A percentile compares a stretch with the other conserved stretches of the same genome.
Evolutionary conservation across 2,797 vertebrate genomes (phyloP).

Genomic region (Aplochiton taeniatus): DNA sequence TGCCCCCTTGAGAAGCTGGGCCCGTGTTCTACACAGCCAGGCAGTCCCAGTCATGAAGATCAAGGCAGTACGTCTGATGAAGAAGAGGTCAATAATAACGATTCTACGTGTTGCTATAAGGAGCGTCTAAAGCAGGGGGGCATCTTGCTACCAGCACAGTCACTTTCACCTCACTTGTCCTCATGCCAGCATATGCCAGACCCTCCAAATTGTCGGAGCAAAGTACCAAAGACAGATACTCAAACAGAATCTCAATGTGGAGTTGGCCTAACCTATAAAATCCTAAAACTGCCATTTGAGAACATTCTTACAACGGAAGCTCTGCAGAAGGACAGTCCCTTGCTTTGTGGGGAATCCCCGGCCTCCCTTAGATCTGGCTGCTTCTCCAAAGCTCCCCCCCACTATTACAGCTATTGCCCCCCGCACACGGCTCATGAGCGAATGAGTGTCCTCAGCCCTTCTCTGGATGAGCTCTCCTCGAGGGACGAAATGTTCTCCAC

Average conservation of each 20-base stretch:
- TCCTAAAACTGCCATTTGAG: slow-evolving; percentile 69
- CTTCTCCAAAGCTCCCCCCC: slow-evolving; percentile 49
- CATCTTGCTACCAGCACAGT: slow-evolving; percentile 2
- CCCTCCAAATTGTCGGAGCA: slow-evolving; percentile 8
- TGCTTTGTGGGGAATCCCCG: slow-evolving; percentile 17
- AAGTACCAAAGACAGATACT: slow-evolving; percentile 14
- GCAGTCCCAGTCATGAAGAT: slow-evolving; percentile 19
- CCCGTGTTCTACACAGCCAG: slow-evolving; percentile 1
- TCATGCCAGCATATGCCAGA: not conserved
- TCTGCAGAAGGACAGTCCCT: slow-evolving; percentile 27
- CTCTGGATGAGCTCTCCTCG: slow-evolving; percentile 79
- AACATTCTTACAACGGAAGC: slow-evolving; percentile 42
- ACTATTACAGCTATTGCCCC: slow-evolving; percentile 69
- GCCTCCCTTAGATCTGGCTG: not conserved
- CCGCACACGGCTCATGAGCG: slow-evolving; percentile 66
- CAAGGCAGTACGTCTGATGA: slow-evolving; percentile 50
- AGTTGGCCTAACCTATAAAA: slow-evolving; percentile 47
- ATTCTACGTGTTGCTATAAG: slow-evolving; percentile 22
- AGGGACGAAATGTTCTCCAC: slow-evolving; percentile 81
- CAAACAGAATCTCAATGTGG: slow-evolving; percentile 11
- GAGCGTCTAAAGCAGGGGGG: slow-evolving; percentile 23
- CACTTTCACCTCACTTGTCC: slow-evolving; percentile 2
- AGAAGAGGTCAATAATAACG: slow-evolving; percentile 18
- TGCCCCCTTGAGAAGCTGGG: slow-evolving; percentile 23
- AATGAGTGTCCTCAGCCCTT: slow-evolving; percentile 77